A percentile compares a stretch with the other conserved stretches of the same genome.
Conservation (phyloP, 2,797 vertebrate species). For the Stomatorhinus walkeri region DNA sequence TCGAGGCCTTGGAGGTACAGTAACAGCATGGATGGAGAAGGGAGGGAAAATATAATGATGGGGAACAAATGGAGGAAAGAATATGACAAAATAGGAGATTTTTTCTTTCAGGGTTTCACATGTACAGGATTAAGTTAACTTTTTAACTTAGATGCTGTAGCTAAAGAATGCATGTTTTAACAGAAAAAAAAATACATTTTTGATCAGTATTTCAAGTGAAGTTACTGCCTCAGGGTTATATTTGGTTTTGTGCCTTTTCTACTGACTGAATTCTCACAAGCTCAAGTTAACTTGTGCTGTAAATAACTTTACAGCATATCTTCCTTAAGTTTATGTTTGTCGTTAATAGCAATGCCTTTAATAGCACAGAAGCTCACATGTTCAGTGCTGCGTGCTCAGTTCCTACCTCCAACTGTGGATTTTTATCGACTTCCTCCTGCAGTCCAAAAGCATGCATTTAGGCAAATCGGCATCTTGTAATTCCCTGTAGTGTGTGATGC, state of each 20-base stretch:
- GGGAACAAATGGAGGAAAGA: not conserved
- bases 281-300: not conserved
- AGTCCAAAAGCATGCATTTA: not conserved
- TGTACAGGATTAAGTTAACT: not conserved
- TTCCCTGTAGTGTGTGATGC: not conserved
- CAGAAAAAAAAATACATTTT: not conserved
- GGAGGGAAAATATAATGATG: not conserved
- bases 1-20: slow-evolving; percentile 81
- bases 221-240: not conserved
- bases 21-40: not conserved
- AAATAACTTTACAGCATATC: not conserved
- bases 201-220: not conserved
- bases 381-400: not conserved
- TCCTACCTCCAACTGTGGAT: not conserved
- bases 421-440: not conserved
- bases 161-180: not conserved
- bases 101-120: not conserved
- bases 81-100: not conserved
- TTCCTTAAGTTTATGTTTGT: not conserved
- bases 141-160: not conserved
- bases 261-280: not conserved
- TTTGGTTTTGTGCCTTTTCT: not conserved
- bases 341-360: not conserved
- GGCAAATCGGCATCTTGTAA: not conserved
- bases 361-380: not conserved